Base-by-base conservation (phyloP, 2,888 invertebrate species). In the Erannis defoliaria region DNA sequence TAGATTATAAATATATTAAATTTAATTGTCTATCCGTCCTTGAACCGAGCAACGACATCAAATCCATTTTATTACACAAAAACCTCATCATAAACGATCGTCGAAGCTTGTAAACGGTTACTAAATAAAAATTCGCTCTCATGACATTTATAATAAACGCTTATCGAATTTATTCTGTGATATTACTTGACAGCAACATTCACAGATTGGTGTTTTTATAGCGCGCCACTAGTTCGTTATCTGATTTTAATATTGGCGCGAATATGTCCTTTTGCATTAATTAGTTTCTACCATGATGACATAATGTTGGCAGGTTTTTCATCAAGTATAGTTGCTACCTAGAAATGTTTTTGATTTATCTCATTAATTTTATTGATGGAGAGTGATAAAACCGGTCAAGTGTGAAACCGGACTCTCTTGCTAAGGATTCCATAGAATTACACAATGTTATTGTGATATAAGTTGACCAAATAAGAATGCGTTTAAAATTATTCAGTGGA, bases 41-140 rank as follows among this genome's bases (percentile, higher is more conserved):
- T 79, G 76, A 75, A 79, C 62, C 76, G 78, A 76, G 70, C 81
- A 73, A 76, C 76, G 76, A 78, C 80, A 75, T 71, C 66, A 62
- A 70, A 75, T 67, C 70, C 63, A 64, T 74, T 73, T 75, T 70
- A 62, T 74, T 67, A 67, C 60, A 62, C 61, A 55, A 72, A 70
- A 68, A 63, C 59, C 31, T 58, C 63, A 54, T 62, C 68, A 61
- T 70, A 68, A 68, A 66, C 58, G 18, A 29, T 46, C 18, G 16
- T 46, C 46, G 46, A 45, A 29, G 45, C 45, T 10, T 18, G 45
- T 70, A 67, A 68, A 66, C 56, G 66, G 60, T 62, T 61, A 56
- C 57, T 64, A 63, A 66, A 71, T 70, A 72, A 71, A 68, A 71
- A 70, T 68, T 66, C 68, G 65, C 63, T 71, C 67, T 70, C 66